Evolutionary conservation across 2,888 invertebrate species (phyloP).

Genomic region (Ptychoptera contaminata): DNA sequence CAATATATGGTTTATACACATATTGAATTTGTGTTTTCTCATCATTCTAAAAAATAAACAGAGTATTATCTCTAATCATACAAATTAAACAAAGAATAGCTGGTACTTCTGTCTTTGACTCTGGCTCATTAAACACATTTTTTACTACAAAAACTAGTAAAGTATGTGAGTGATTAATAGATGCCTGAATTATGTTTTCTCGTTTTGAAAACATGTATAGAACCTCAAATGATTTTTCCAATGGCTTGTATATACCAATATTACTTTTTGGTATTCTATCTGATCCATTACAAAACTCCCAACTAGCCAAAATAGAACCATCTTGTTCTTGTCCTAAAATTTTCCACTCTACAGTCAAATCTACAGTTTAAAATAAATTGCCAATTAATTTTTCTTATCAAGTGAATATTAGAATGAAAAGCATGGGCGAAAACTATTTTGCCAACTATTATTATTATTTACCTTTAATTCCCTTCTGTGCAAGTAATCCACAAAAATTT

Average conservation of each 20-base stretch:
- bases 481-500: constrained; percentile 28
- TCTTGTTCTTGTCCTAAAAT: constrained; percentile 68
- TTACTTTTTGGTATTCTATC: constrained; percentile 25
- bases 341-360: constrained; percentile 60
- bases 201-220: constrained; percentile 45
- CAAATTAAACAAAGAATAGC: not conserved
- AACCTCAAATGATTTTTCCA: constrained; percentile 39
- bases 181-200: constrained; percentile 62
- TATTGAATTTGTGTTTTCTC: constrained; percentile 15
- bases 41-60: constrained; percentile 15
- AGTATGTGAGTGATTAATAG: constrained; percentile 51
- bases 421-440: too few species aligned
- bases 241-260: constrained; percentile 46
- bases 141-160: constrained; percentile 55
- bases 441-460: constrained; percentile 2
- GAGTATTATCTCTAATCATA: constrained; percentile 16
- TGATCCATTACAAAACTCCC: constrained; percentile 35
- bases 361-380: constrained; percentile 21
- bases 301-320: constrained; percentile 53
- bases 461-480: constrained; percentile 25
- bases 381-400: not conserved
- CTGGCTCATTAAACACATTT: constrained; percentile 20
- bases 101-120: not conserved
- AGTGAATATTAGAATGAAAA: not conserved
- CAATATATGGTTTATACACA: constrained; percentile 46